Base-by-base conservation (phyloP, 2,888 invertebrate genomes). In the Stenodera caucasica region DNA sequence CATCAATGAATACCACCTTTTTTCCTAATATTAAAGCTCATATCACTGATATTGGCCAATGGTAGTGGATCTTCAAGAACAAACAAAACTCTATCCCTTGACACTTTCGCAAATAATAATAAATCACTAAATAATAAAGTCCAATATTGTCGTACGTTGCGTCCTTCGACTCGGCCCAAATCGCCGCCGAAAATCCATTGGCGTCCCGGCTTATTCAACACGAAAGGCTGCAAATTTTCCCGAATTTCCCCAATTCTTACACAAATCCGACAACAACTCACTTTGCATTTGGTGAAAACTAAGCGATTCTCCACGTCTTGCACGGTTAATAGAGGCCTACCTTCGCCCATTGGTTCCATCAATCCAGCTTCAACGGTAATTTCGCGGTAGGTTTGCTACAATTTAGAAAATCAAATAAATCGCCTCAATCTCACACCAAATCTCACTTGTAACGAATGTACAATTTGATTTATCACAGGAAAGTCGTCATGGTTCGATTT, bases 171-270 rank as follows among this genome's bases (percentile, higher is more conserved):
- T 65, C 92, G 85, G 11, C 90, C 89, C 29, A 94, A 81, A 72
- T 94, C 93, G 0, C 94, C 93, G 5, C 93, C 94, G 71, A 94
- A 94, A 60, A 94, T 90, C 94, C 94, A 94, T 79, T 93, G 93
- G 54, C 94, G 85, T 26, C 92, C 92, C 54, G 91, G 89, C 71
- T 90, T 89, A 73, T 90, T 90, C 77, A 94, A 82, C 55, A 90
- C 89, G 78, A 94, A 94, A 55, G 94, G 93, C 86, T 89, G 54
- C 53, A 63, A 63, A 66, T 49, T 11, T 29, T 57, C 51, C 30
- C 14, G 12, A 57, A 30, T 29, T 57, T 51, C 57, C 51, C 9
- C n/a, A 32, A 11, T n/a, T 29, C 21, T 1, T 35, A 12, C 9
- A 26, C 1, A 60, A 58, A 8, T 32, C 30, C n/a, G 26, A 26